Percentiles rank a stretch among this genome's conserved stretches.
phyloP scores from a whole-genome alignment of 2,113 vertebrate species.

The Chionis minor region DNA sequence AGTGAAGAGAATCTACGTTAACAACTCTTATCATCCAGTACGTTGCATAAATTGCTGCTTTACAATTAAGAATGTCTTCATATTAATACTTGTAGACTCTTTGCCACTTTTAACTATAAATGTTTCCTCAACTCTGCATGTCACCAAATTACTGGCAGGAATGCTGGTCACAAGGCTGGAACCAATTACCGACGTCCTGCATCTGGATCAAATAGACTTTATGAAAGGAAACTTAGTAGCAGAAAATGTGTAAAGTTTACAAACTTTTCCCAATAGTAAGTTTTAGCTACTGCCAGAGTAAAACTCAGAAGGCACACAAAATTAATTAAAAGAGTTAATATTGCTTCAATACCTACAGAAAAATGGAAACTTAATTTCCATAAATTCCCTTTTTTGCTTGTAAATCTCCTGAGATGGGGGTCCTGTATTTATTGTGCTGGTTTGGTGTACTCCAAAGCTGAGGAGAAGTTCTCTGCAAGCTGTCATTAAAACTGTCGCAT shows the following conservation, averaged over 20 bases:
- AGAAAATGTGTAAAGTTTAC: constrained; percentile 14
- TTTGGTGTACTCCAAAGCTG: background rate
- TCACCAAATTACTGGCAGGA: background rate
- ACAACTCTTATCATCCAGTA: background rate
- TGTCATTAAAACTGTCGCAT: background rate
- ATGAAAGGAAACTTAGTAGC: background rate
- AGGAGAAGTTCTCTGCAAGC: background rate
- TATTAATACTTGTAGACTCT: background rate
- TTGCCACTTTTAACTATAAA: background rate
- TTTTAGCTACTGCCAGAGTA: background rate
- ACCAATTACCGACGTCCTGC: background rate
- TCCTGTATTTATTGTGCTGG: background rate
- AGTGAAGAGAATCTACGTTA: background rate
- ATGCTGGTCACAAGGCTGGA: background rate
- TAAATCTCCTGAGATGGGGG: background rate
- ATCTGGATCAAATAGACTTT: background rate
- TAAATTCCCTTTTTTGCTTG: background rate
- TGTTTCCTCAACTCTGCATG: background rate
- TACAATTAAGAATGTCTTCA: background rate
- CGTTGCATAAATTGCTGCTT: background rate
- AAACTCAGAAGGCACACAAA: background rate
- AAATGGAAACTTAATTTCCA: background rate
- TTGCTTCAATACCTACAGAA: background rate
- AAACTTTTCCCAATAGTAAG: background rate
- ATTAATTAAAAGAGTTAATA: background rate